These are phyloP conservation scores for Dendrolimus punctatus DNA, from an alignment of 1,140 invertebrate species.

Conservation along the genomic window DNA sequence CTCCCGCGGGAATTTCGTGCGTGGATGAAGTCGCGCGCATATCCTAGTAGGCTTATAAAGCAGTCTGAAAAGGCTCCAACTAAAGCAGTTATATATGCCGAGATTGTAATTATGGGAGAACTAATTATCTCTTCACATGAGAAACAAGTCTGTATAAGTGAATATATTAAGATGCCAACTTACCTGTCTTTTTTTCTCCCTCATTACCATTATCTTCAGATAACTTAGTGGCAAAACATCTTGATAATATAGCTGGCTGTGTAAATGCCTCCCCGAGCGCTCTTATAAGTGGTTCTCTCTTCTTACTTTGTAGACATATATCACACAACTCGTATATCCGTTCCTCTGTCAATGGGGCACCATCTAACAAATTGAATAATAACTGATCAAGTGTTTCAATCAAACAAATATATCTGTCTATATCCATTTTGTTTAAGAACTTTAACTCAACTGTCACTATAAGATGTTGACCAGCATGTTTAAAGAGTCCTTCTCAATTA, in stretches of 20 bases:
- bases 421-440: constrained; percentile 7
- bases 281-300: constrained; percentile 42
- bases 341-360: constrained; percentile 59
- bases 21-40: too few relatives aligned
- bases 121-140: too few relatives aligned
- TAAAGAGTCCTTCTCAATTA: too few relatives aligned
- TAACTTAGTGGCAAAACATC: constrained; percentile 72
- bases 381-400: constrained; percentile 28
- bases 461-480: too few relatives aligned
- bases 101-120: too few relatives aligned
- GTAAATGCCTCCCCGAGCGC: constrained; percentile 59
- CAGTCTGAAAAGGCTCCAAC: too few relatives aligned
- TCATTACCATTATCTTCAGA: constrained; percentile 24
- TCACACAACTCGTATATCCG: constrained; percentile 58
- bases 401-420: constrained; percentile 15
- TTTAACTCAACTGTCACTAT: too few relatives aligned
- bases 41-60: too few relatives aligned
- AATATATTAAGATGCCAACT: constrained; percentile 3
- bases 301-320: constrained; percentile 48
- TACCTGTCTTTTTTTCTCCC: constrained; percentile 31
- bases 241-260: constrained; percentile 70
- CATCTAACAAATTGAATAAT: constrained; percentile 37
- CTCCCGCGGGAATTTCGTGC: too few relatives aligned
- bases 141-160: too few relatives aligned
- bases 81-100: too few relatives aligned